Conservation (phyloP, 2,113 vertebrate species). For the Aegithalos caudatus region DNA sequence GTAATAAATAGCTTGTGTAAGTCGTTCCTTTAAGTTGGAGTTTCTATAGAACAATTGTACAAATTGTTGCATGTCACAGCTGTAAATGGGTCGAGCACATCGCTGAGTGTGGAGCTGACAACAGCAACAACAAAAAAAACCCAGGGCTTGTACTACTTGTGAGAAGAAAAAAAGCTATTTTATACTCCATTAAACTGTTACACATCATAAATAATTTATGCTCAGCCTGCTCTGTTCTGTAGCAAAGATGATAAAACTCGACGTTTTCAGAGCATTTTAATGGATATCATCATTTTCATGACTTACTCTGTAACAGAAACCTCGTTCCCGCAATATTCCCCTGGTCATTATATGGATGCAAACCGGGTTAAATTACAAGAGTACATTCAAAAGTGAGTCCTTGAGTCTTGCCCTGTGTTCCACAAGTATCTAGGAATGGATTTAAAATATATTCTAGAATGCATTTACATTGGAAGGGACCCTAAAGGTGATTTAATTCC, state of each 20-base stretch:
- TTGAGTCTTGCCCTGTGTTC: background rate
- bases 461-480: background rate
- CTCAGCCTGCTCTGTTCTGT: constrained; percentile 47
- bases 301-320: background rate
- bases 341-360: background rate
- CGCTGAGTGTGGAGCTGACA: constrained; percentile 49
- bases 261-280: constrained; percentile 46
- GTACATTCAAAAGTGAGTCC: background rate
- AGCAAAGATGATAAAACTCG: constrained; percentile 69
- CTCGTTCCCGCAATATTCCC: background rate
- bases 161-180: constrained; percentile 70
- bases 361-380: background rate
- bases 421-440: background rate
- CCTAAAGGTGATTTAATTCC: background rate
- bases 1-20: constrained; percentile 37
- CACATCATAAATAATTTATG: constrained; percentile 76
- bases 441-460: background rate
- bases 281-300: constrained; percentile 16
- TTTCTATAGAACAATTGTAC: constrained; percentile 59
- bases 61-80: constrained; percentile 69
- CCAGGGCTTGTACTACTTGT: constrained; percentile 52
- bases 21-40: constrained; percentile 51
- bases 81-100: constrained; percentile 43
- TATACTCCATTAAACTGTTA: constrained; percentile 77
- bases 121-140: constrained; percentile 45